Evolutionary conservation across 2,113 vertebrate species (phyloP).

Genomic region (Oncorhynchus mykiss): DNA sequence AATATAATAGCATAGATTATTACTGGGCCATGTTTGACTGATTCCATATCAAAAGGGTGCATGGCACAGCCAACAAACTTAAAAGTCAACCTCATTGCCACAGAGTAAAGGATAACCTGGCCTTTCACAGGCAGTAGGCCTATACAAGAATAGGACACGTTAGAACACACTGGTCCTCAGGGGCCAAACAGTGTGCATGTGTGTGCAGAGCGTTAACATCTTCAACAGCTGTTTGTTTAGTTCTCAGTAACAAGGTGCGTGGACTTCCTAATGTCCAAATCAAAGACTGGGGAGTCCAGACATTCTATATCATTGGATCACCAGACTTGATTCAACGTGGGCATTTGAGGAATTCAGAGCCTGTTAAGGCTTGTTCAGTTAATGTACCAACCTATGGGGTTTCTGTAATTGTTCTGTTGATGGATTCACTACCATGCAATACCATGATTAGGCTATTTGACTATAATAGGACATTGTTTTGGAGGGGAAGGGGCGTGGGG

Average conservation of each 20-base stretch:
- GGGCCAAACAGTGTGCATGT: neutral
- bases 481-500: no score
- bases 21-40: neutral
- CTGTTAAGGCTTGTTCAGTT: no score
- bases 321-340: no score
- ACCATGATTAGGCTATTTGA: no score
- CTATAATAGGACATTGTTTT: no score
- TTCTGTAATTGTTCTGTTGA: no score
- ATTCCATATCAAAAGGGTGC: neutral
- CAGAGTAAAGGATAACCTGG: neutral
- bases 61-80: neutral
- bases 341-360: no score
- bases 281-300: neutral
- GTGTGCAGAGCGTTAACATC: neutral
- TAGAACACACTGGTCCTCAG: neutral
- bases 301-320: no score
- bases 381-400: no score
- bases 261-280: neutral
- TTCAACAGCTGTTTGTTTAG: neutral
- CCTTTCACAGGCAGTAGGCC: neutral
- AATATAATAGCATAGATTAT: neutral
- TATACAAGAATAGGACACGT: neutral
- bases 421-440: no score
- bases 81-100: neutral
- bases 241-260: neutral